Conservation (phyloP, 1,140 invertebrate species). For the Phymorhynchus buccinoides region DNA sequence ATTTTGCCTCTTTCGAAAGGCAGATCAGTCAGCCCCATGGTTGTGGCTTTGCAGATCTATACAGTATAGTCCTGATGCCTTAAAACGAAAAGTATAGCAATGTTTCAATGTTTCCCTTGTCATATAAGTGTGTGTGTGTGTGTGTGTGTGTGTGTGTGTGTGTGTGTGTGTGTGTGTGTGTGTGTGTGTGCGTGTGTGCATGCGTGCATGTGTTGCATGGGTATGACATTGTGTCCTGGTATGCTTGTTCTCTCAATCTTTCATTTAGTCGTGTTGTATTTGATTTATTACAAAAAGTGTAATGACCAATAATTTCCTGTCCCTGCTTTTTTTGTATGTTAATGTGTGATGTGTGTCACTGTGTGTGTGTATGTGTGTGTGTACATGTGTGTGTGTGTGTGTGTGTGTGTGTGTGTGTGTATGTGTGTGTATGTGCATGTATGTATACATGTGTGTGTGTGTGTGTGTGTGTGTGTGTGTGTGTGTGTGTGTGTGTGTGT, state of each 20-base stretch:
- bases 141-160: conserved; percentile 3
- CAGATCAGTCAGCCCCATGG: conserved; percentile 68
- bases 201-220: neutral
- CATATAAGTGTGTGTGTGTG: conserved; percentile 6
- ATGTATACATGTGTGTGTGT: neutral
- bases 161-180: neutral
- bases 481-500: conserved; percentile 4
- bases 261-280: too few species aligned
- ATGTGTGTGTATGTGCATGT: neutral
- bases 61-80: neutral
- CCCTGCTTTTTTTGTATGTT: too few species aligned
- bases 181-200: neutral
- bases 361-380: too few species aligned
- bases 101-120: neutral
- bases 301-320: too few species aligned
- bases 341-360: too few species aligned
- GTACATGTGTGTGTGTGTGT: too few species aligned
- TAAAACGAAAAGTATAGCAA: neutral
- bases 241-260: too few species aligned
- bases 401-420: neutral
- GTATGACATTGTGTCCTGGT: too few species aligned
- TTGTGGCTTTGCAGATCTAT: conserved; percentile 14
- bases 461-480: neutral
- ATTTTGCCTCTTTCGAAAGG: conserved; percentile 63
- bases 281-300: too few species aligned